Percentiles rank a stretch among this genome's conserved stretches.
These are phyloP conservation scores for Aradophagus sp. DNA, from an alignment of 1,140 invertebrate species.

Conservation along the genomic window DNA sequence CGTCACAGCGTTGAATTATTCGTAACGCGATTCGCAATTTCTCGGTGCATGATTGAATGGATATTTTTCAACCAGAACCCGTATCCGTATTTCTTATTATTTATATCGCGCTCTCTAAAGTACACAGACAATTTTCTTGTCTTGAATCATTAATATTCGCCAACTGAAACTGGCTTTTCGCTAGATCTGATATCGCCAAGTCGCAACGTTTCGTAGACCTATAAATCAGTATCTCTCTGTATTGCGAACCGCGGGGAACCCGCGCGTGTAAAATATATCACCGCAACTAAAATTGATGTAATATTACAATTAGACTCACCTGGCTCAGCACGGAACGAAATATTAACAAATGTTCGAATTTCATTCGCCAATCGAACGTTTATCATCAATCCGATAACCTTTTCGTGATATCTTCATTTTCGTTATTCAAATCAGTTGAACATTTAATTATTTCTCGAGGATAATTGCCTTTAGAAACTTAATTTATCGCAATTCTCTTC, in stretches of 20 bases:
- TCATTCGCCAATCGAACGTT: constrained; percentile 8
- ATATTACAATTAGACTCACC: constrained; percentile 54
- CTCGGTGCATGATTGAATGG: constrained; percentile 36
- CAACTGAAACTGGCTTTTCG: constrained; percentile 44
- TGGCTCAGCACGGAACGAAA: constrained; percentile 12
- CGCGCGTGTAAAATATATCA: constrained; percentile 56
- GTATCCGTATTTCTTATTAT: constrained; percentile 45
- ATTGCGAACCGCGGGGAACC: constrained; percentile 36
- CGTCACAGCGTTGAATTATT: too few relatives aligned
- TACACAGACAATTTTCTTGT: constrained; percentile 56
- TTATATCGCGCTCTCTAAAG: constrained; percentile 48
- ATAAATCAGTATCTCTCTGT: constrained; percentile 54
- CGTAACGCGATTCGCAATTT: not conserved
- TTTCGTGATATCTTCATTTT: constrained; percentile 13
- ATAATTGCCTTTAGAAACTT: too few relatives aligned
- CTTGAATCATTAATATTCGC: constrained; percentile 52
- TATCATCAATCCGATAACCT: constrained; percentile 2
- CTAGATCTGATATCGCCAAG: constrained; percentile 47
- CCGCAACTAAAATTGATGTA: constrained; percentile 50
- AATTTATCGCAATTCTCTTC: too few relatives aligned
- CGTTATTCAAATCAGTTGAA: too few relatives aligned
- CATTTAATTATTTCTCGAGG: too few relatives aligned
- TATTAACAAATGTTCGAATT: constrained; percentile 34
- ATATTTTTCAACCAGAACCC: constrained; percentile 21
- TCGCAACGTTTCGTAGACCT: constrained; percentile 49